Evolutionary conservation across 2,888 invertebrate species (phyloP).

Genomic region (Callimorpha dominula): DNA sequence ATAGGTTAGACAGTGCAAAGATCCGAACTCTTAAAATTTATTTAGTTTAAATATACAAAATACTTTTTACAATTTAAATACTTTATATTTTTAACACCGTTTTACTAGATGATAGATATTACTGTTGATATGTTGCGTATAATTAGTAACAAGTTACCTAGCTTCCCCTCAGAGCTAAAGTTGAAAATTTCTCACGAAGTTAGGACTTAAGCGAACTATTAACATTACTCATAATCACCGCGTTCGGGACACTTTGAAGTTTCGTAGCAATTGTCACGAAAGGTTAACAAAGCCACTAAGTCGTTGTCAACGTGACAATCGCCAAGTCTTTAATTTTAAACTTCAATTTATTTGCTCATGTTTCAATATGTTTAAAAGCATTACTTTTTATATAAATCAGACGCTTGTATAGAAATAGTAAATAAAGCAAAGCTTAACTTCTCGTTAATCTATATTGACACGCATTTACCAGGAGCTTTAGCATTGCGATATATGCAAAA

Average conservation of each 20-base stretch:
- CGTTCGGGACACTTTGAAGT: slow-evolving; percentile 50
- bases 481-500: not conserved
- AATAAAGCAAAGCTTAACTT: not conserved
- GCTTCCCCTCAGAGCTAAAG: slow-evolving; percentile 51
- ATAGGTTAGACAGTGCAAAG: too few relatives aligned
- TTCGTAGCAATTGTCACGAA: slow-evolving; percentile 54
- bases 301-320: slow-evolving; percentile 55
- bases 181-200: slow-evolving; percentile 45
- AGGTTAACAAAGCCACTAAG: slow-evolving; percentile 58
- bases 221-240: slow-evolving; percentile 62
- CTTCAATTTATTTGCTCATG: slow-evolving; percentile 33
- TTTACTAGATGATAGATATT: not conserved
- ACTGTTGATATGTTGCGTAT: not conserved
- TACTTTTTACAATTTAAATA: not conserved
- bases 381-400: not conserved
- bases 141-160: slow-evolving; percentile 36
- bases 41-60: not conserved
- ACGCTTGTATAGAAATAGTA: not conserved
- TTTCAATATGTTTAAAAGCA: not conserved
- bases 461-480: not conserved
- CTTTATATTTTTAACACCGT: too few relatives aligned
- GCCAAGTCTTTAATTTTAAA: slow-evolving; percentile 59
- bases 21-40: not conserved
- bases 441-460: not conserved
- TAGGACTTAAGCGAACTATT: slow-evolving; percentile 55